phyloP scores from a whole-genome alignment of 2,797 vertebrate genomes.

The Sebastes variabilis region DNA sequence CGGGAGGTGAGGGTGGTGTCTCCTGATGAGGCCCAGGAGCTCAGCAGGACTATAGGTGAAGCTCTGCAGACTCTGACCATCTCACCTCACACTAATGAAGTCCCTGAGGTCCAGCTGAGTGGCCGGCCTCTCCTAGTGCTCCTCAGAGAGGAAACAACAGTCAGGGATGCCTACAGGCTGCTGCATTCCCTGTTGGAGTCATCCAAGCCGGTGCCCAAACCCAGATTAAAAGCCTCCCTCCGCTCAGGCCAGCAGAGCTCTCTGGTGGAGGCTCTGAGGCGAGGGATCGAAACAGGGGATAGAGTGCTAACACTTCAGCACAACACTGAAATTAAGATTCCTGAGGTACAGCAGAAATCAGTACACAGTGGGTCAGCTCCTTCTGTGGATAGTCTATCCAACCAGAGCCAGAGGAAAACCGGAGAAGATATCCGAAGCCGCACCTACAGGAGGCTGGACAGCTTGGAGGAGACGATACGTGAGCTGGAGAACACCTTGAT shows the following conservation, averaged over 20 bases:
- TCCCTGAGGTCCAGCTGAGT: slow-evolving; percentile 41
- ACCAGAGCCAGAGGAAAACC: slow-evolving; percentile 7
- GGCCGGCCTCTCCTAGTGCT: slow-evolving; percentile 36
- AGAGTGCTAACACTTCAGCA: slow-evolving; percentile 42
- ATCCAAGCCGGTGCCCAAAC: slow-evolving; percentile 49
- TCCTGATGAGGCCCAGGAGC: slow-evolving; percentile 30
- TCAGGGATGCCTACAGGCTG: slow-evolving; percentile 46
- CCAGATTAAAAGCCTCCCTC: slow-evolving; percentile 45
- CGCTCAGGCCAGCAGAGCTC: slow-evolving; percentile 14
- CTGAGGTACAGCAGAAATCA: neutral
- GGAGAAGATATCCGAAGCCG: slow-evolving; percentile 79
- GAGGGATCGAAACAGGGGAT: slow-evolving; percentile 68
- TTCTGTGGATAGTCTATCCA: neutral
- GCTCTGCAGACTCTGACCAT: slow-evolving; percentile 43
- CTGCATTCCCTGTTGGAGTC: slow-evolving; percentile 49
- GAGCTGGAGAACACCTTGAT: slow-evolving; percentile 91
- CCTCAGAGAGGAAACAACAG: slow-evolving; percentile 20
- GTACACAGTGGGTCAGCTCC: neutral
- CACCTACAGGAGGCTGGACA: slow-evolving; percentile 87
- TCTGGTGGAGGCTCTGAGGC: slow-evolving; percentile 62
- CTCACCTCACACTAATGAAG: slow-evolving; percentile 31
- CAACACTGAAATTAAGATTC: neutral
- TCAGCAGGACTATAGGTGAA: slow-evolving; percentile 22
- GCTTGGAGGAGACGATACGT: slow-evolving; percentile 92
- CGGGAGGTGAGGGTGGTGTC: slow-evolving; percentile 49